A percentile compares a stretch with the other conserved stretches of the same genome.
Evolutionary conservation across 2,888 invertebrate genomes (phyloP).

Genomic region (Leptopterna dolabrata): DNA sequence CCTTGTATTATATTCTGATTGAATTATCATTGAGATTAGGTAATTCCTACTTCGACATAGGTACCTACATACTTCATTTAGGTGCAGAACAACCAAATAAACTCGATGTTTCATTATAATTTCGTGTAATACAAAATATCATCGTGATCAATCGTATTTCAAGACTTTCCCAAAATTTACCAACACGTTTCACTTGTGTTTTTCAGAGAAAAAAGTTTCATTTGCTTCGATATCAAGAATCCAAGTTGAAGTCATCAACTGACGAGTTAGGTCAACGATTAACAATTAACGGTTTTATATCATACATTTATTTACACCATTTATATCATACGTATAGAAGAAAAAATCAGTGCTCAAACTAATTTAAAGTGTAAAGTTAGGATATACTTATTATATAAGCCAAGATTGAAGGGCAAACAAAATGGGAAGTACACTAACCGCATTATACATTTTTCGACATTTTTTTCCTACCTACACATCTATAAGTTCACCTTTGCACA

Average conservation of each 20-base stretch:
- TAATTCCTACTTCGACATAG: too few relatives aligned
- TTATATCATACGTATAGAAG: not conserved
- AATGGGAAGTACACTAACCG: not conserved
- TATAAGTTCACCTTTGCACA: constrained; percentile 20
- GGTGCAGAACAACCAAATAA: not conserved
- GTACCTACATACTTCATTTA: too few relatives aligned
- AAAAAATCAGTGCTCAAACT: constrained; percentile 22
- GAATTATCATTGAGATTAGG: too few relatives aligned
- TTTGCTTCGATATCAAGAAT: constrained; percentile 47
- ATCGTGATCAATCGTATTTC: not conserved
- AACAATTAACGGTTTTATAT: not conserved
- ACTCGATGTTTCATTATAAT: not conserved
- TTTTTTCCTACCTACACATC: not conserved
- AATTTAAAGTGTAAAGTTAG: not conserved
- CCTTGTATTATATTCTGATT: too few relatives aligned
- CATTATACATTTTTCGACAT: not conserved
- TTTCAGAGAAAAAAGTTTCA: constrained; percentile 43
- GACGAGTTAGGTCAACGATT: not conserved
- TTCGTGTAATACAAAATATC: not conserved
- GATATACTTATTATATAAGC: not conserved
- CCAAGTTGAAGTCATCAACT: constrained; percentile 43
- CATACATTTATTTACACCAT: too few relatives aligned
- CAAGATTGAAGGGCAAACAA: not conserved
- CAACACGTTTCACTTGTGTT: constrained; percentile 3
- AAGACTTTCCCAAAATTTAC: not conserved